Evolutionary conservation across 2,888 invertebrate genomes (phyloP).

Genomic region (Yponomeuta malinellus): DNA sequence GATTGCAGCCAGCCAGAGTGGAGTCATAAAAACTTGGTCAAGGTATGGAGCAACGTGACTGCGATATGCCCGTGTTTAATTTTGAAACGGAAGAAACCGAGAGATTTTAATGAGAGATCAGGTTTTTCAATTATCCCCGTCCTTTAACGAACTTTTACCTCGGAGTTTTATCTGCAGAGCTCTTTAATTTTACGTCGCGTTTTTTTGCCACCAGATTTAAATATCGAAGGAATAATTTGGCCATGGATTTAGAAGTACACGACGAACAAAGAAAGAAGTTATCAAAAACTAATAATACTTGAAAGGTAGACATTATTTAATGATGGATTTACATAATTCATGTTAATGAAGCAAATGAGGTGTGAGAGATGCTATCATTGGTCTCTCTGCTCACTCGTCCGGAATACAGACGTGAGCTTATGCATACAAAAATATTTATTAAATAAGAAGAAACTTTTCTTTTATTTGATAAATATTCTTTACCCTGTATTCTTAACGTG

Average conservation of each 20-base stretch:
- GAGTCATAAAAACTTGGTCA: slow-evolving; percentile 43
- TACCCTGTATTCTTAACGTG: no score
- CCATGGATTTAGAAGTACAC: not conserved
- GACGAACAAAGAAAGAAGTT: not conserved
- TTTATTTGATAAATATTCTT: no score
- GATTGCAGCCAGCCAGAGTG: slow-evolving; percentile 10
- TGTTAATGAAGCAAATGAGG: no score
- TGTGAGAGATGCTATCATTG: no score
- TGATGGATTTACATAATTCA: not conserved
- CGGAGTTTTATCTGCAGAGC: slow-evolving; percentile 45
- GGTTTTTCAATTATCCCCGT: slow-evolving; percentile 70
- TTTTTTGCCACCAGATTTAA: slow-evolving; percentile 19
- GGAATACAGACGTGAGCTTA: no score
- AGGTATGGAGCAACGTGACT: slow-evolving; percentile 52
- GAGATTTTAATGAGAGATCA: slow-evolving; percentile 74
- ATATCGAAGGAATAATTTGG: slow-evolving; percentile 8
- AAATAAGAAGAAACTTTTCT: no score
- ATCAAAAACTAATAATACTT: not conserved
- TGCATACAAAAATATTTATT: no score
- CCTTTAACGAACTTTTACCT: slow-evolving; percentile 53
- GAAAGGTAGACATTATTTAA: not conserved
- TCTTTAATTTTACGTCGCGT: slow-evolving; percentile 34
- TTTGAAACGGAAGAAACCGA: slow-evolving; percentile 59
- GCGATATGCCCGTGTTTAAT: slow-evolving; percentile 65
- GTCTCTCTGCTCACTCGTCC: no score